Evolutionary conservation across 1,140 invertebrate genomes (phyloP).

Genomic region (Reticulitermes speratus): DNA sequence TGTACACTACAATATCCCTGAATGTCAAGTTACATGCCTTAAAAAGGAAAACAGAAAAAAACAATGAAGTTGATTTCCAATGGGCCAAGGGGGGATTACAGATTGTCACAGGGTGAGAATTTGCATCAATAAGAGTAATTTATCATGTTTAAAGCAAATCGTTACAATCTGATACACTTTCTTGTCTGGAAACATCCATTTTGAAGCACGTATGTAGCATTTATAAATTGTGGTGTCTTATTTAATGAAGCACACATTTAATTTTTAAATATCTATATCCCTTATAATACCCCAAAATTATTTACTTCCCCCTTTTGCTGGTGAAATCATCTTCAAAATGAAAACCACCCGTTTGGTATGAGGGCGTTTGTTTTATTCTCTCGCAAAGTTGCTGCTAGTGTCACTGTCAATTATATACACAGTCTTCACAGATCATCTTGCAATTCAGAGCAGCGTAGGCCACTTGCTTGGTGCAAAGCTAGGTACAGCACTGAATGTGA

Average conservation of each 20-base stretch:
- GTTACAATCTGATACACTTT: neutral
- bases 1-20: conserved; percentile 15
- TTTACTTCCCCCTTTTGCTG: conserved; percentile 8
- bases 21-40: conserved; percentile 1
- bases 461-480: conserved; percentile 4
- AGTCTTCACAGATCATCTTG: neutral
- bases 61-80: conserved; percentile 11
- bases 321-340: conserved; percentile 16
- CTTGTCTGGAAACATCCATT: neutral
- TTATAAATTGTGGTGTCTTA: neutral
- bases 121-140: neutral
- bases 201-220: conserved; percentile 12
- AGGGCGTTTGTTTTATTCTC: neutral
- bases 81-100: neutral
- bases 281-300: neutral
- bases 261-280: conserved; percentile 4
- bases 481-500: conserved; percentile 9
- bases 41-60: neutral
- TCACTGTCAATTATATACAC: conserved; percentile 7
- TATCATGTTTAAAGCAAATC: neutral
- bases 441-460: neutral
- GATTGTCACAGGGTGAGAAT: neutral
- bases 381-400: neutral
- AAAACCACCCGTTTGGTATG: neutral
- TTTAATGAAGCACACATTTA: conserved; percentile 14